Conservation (phyloP, 2,888 invertebrate species). For the Galeruca laticollis region DNA sequence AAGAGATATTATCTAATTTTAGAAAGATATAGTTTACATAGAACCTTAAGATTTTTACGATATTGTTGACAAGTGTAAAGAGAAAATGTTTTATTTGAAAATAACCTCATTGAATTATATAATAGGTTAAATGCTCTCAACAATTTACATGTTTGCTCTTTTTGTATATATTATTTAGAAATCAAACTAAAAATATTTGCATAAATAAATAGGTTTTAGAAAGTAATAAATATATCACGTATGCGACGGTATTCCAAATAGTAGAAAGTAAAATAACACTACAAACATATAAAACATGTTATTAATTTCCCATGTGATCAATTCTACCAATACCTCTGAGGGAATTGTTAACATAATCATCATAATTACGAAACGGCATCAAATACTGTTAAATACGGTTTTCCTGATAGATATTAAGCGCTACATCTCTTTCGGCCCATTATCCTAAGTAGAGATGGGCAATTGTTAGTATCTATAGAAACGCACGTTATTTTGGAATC, state of each 20-base stretch:
- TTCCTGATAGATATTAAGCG: conserved; percentile 15
- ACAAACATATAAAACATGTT: not conserved
- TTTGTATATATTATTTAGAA: not conserved
- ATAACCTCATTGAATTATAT: conserved; percentile 32
- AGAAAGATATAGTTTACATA: no score
- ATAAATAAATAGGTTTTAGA: conserved; percentile 5
- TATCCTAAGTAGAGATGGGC: not conserved
- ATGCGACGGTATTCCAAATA: conserved; percentile 14
- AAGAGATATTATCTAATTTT: no score
- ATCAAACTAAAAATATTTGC: conserved; percentile 1
- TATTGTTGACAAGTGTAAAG: no score
- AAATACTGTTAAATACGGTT: conserved; percentile 19
- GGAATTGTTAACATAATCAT: conserved; percentile 16
- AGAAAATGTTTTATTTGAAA: conserved; percentile 24
- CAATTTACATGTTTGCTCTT: not conserved
- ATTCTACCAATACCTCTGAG: conserved; percentile 11
- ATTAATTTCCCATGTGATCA: conserved; percentile 4
- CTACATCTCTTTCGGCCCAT: not conserved
- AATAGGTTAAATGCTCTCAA: not conserved
- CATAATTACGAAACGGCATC: conserved; percentile 17
- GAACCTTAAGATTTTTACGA: no score
- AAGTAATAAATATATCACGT: conserved; percentile 4
- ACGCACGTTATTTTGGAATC: not conserved
- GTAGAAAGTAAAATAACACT: conserved; percentile 9
- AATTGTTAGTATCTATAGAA: not conserved